phyloP scores from a whole-genome alignment of 2,113 vertebrate genomes.

The Psittacara wagleri region DNA sequence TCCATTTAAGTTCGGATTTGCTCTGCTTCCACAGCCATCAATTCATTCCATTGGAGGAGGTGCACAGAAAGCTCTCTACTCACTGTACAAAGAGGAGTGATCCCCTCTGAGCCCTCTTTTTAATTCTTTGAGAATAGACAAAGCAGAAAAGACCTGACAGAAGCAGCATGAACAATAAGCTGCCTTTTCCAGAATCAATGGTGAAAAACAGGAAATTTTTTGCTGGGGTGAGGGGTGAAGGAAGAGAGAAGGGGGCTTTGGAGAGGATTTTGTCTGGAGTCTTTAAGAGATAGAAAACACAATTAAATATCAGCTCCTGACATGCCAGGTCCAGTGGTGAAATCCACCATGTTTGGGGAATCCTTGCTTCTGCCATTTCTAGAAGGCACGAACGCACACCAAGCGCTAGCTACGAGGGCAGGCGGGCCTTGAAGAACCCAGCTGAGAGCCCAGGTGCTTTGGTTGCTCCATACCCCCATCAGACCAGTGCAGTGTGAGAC shows the following conservation, averaged over 20 bases:
- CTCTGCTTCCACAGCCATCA: background rate
- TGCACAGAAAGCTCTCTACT: background rate
- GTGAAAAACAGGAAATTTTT: background rate
- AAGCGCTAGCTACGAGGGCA: background rate
- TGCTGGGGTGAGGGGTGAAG: background rate
- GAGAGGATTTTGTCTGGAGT: background rate
- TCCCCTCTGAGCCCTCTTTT: slow-evolving; percentile 8
- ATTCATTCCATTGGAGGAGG: background rate
- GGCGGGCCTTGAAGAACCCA: background rate
- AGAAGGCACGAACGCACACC: background rate
- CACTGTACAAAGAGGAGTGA: background rate
- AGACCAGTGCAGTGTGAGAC: background rate
- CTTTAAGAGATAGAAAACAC: background rate
- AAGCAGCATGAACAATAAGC: background rate
- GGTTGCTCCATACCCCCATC: background rate
- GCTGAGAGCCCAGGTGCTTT: background rate
- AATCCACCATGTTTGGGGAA: background rate
- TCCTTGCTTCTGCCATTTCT: background rate
- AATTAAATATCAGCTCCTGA: background rate
- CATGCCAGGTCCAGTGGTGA: background rate
- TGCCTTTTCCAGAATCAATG: background rate
- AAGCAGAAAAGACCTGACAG: slow-evolving; percentile 30
- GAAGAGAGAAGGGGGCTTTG: background rate
- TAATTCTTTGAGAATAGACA: background rate
- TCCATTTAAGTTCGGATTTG: background rate